A percentile compares a stretch with the other conserved stretches of the same genome.
These are phyloP conservation scores for Pogonus chalceus DNA, from an alignment of 1,140 invertebrate genomes.

Conservation along the genomic window DNA sequence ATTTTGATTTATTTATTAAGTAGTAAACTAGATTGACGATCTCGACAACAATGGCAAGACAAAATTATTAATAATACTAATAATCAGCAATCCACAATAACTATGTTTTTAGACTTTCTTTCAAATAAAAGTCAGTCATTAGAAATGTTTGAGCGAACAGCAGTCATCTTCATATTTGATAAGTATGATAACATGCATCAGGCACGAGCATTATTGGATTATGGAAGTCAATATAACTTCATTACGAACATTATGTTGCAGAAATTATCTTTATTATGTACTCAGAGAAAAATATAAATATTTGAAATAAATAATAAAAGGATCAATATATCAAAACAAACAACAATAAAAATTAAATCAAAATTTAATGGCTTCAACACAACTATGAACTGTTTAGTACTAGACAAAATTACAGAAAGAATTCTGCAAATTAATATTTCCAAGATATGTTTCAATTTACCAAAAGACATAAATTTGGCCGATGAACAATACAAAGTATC, in stretches of 20 bases:
- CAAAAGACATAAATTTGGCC: constrained; percentile 23
- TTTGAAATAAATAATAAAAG: constrained; percentile 9
- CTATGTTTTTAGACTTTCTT: background rate
- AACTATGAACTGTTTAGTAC: constrained; percentile 9
- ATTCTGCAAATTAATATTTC: constrained; percentile 7
- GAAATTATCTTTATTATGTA: background rate
- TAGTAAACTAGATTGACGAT: constrained; percentile 23
- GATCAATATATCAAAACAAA: background rate
- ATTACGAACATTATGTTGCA: background rate
- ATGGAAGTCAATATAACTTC: background rate
- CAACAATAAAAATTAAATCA: background rate
- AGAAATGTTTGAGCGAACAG: background rate
- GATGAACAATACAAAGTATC: constrained; percentile 26
- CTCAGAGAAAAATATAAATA: background rate
- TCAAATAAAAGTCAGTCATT: background rate
- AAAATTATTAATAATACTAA: background rate
- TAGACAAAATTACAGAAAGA: constrained; percentile 11
- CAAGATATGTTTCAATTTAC: constrained; percentile 15
- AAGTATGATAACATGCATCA: background rate
- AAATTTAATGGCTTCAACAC: constrained; percentile 2
- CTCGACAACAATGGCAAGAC: constrained; percentile 24
- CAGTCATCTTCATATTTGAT: background rate
- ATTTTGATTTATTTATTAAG: constrained; percentile 24
- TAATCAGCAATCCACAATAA: background rate
- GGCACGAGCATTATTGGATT: background rate